Evolutionary conservation across 1,140 invertebrate species (phyloP).

Genomic region (Zaprionus gabonicus): DNA sequence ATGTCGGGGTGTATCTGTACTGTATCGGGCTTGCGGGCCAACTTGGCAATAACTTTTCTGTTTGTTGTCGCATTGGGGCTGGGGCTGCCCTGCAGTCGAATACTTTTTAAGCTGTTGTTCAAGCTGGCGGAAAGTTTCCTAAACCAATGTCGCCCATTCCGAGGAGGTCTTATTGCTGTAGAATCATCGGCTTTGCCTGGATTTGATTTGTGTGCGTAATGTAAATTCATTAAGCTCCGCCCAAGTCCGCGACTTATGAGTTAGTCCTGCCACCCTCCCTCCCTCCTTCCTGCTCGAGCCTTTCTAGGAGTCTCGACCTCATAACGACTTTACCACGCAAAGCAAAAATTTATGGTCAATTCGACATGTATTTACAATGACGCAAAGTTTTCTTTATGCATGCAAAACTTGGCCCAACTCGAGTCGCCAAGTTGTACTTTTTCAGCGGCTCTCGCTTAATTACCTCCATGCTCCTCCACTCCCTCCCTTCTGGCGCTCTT

Average conservation of each 20-base stretch:
- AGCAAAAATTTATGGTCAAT: conserved; percentile 6
- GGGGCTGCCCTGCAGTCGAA: not conserved
- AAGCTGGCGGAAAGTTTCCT: not conserved
- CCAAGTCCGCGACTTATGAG: conserved; percentile 5
- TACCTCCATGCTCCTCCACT: not conserved
- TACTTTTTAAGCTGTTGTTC: conserved; percentile 2
- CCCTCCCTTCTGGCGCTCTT: not conserved
- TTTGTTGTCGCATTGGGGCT: not conserved
- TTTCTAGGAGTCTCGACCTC: not conserved
- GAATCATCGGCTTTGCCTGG: conserved; percentile 6
- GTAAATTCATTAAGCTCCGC: conserved; percentile 7
- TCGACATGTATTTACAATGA: conserved; percentile 4
- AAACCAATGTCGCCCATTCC: not conserved
- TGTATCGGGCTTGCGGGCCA: not conserved
- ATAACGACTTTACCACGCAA: not conserved
- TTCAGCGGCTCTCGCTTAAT: not conserved
- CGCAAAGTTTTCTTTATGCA: conserved; percentile 2
- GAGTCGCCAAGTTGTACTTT: conserved; percentile 1
- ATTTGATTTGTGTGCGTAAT: conserved; percentile 7
- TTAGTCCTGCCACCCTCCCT: not conserved
- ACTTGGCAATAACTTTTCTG: not conserved
- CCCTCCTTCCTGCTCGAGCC: not conserved
- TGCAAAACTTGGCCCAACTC: conserved; percentile 7
- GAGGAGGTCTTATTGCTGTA: not conserved
- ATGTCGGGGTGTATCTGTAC: no score